phyloP scores from a whole-genome alignment of 2,797 vertebrate genomes.

The Phataginus tetradactyla region DNA sequence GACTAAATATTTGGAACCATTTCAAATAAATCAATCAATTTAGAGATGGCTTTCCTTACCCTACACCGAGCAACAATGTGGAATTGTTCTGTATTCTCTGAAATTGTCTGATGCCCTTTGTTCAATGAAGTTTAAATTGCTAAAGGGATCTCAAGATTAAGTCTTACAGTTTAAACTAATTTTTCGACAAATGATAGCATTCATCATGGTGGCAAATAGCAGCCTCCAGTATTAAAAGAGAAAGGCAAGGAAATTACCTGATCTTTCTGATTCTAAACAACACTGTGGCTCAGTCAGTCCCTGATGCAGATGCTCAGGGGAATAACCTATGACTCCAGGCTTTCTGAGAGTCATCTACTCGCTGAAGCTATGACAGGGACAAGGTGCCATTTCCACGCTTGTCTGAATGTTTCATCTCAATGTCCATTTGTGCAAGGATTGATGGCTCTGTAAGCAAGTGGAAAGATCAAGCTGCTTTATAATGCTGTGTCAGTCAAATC shows the following conservation, averaged over 20 bases:
- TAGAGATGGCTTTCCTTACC: neutral
- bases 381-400: conserved; percentile 77
- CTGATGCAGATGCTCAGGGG: neutral
- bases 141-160: neutral
- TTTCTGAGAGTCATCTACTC: neutral
- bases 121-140: conserved; percentile 40
- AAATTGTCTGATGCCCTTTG: conserved; percentile 31
- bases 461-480: conserved; percentile 72
- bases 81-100: neutral
- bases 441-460: conserved; percentile 59
- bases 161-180: conserved; percentile 31
- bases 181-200: conserved; percentile 49
- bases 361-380: conserved; percentile 48
- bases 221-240: neutral
- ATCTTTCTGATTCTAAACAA: neutral
- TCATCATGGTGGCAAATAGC: neutral
- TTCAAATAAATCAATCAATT: conserved; percentile 55
- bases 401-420: conserved; percentile 70
- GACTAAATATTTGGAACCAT: neutral
- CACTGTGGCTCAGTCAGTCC: neutral
- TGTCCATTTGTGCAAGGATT: conserved; percentile 69
- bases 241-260: neutral
- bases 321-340: neutral
- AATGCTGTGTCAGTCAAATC: conserved; percentile 65
- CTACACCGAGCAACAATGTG: neutral